Evolutionary conservation across 2,113 vertebrate species (phyloP).

Genomic region (Myotis lucifugus): DNA sequence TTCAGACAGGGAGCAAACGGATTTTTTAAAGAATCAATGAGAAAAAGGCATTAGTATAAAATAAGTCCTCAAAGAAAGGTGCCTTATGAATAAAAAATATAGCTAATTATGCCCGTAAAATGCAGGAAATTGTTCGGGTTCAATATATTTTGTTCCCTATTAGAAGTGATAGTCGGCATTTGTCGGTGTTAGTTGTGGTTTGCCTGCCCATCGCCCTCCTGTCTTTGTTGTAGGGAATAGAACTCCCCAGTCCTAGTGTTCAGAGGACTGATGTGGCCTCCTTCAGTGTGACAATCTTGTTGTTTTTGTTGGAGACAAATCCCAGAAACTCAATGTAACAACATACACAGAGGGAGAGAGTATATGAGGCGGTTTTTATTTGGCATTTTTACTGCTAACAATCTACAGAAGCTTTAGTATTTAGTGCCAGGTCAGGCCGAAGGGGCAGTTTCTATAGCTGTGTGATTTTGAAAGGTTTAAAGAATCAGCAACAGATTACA

Average conservation of each 20-base stretch:
- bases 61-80: background rate
- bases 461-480: slow-evolving; percentile 64
- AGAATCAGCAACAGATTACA: slow-evolving; percentile 33
- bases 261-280: background rate
- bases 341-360: slow-evolving; percentile 53
- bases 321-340: slow-evolving; percentile 71
- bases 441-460: slow-evolving; percentile 71
- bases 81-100: background rate
- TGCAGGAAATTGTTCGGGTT: slow-evolving; percentile 8
- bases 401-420: slow-evolving; percentile 75
- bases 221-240: slow-evolving; percentile 24
- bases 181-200: background rate
- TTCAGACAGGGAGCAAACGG: background rate
- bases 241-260: slow-evolving; percentile 53
- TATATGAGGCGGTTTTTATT: slow-evolving; percentile 73
- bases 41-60: background rate
- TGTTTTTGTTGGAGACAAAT: slow-evolving; percentile 73
- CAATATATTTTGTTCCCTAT: background rate
- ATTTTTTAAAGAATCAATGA: background rate
- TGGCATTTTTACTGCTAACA: slow-evolving; percentile 80
- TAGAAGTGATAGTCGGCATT: slow-evolving; percentile 21
- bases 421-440: slow-evolving; percentile 73
- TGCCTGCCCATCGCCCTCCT: background rate
- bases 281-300: slow-evolving; percentile 30
- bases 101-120: background rate